phyloP scores from a whole-genome alignment of 1,140 invertebrate genomes.

The Drosophila triauraria region DNA sequence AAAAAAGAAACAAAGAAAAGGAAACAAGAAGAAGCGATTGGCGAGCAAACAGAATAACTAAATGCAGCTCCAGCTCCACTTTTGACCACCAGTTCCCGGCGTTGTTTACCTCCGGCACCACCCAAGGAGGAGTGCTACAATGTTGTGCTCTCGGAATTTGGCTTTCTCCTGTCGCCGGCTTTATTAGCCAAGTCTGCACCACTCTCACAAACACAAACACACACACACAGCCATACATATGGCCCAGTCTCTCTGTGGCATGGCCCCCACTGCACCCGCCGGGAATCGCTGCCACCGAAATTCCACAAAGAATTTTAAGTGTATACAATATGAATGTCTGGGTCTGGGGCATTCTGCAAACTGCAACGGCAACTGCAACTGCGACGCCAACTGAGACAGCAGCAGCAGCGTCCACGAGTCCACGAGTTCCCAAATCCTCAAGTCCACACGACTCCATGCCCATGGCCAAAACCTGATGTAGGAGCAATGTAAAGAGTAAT shows the following conservation, averaged over 20 bases:
- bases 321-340: conserved; percentile 81
- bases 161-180: conserved; percentile 82
- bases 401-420: conserved; percentile 15
- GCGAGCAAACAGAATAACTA: conserved; percentile 76
- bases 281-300: conserved; percentile 63
- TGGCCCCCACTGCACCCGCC: conserved; percentile 5
- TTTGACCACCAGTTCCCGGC: neutral
- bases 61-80: conserved; percentile 44
- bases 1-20: conserved; percentile 38
- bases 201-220: neutral
- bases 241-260: conserved; percentile 26
- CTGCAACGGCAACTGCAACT: conserved; percentile 43
- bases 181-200: conserved; percentile 75
- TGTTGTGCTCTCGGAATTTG: conserved; percentile 77
- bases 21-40: conserved; percentile 55
- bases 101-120: conserved; percentile 45
- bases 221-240: neutral
- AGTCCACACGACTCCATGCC: conserved; percentile 18
- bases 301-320: conserved; percentile 80
- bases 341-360: conserved; percentile 70
- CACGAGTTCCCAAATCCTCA: conserved; percentile 5
- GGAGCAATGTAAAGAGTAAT: conserved; percentile 70
- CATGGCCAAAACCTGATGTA: conserved; percentile 71
- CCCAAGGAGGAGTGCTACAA: conserved; percentile 63
- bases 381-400: conserved; percentile 43